These are phyloP conservation scores for Himalopsyche phryganea DNA, from an alignment of 1,140 invertebrate species.

Conservation along the genomic window DNA sequence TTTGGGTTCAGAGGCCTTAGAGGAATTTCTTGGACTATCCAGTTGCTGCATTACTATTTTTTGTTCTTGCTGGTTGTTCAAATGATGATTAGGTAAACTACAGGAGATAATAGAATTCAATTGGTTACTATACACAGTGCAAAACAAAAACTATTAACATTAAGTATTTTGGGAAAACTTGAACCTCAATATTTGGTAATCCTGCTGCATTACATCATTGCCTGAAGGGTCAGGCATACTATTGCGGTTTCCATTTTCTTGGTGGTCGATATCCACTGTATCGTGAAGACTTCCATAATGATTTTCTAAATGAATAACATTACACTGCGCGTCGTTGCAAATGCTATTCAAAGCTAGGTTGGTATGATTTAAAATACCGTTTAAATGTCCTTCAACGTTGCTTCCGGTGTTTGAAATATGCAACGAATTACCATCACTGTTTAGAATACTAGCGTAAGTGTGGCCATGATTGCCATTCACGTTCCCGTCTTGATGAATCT, in stretches of 20 bases:
- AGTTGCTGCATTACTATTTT: neutral
- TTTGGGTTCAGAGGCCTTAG: neutral
- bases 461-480: neutral
- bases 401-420: neutral
- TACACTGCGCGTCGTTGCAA: slow-evolving; percentile 11
- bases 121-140: neutral
- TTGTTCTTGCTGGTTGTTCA: neutral
- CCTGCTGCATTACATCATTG: neutral
- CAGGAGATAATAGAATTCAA: neutral
- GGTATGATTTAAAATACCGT: slow-evolving; percentile 2
- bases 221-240: neutral
- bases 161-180: no score
- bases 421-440: neutral
- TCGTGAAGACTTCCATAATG: slow-evolving; percentile 16
- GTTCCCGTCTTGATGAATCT: neutral
- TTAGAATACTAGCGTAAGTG: neutral
- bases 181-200: slow-evolving; percentile 11
- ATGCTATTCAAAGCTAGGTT: neutral
- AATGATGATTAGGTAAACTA: slow-evolving; percentile 15
- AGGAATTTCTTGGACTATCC: neutral
- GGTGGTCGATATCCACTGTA: neutral
- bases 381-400: no score
- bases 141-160: no score
- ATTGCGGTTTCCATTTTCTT: slow-evolving; percentile 3
- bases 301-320: slow-evolving; percentile 15